phyloP scores from a whole-genome alignment of 2,888 invertebrate species.

The Spodoptera picta region DNA sequence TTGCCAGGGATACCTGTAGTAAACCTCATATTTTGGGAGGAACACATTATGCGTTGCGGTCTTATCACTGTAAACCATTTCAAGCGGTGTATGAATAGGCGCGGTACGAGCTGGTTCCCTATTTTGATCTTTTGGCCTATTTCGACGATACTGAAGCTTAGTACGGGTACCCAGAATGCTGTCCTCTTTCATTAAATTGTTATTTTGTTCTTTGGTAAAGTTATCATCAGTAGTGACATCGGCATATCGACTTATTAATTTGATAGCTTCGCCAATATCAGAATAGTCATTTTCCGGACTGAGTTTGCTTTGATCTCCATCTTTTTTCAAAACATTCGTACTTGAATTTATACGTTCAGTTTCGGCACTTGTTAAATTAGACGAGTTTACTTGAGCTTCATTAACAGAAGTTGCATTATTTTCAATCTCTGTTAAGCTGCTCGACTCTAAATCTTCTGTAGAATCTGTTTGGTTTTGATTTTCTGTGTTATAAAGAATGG shows the following conservation, averaged over 20 bases:
- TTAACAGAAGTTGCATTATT: slow-evolving; percentile 52
- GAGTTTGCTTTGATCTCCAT: slow-evolving; percentile 76
- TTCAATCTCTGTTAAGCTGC: slow-evolving; percentile 46
- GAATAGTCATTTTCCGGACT: slow-evolving; percentile 85
- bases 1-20: slow-evolving; percentile 82
- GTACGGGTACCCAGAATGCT: slow-evolving; percentile 82
- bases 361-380: slow-evolving; percentile 24
- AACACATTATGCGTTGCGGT: slow-evolving; percentile 52
- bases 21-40: slow-evolving; percentile 70
- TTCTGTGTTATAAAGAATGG: slow-evolving; percentile 72
- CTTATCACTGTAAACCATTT: slow-evolving; percentile 54
- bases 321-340: slow-evolving; percentile 67
- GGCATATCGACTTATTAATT: slow-evolving; percentile 84
- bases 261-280: slow-evolving; percentile 85
- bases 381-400: slow-evolving; percentile 35
- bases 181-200: slow-evolving; percentile 73
- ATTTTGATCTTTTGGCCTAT: slow-evolving; percentile 73
- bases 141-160: slow-evolving; percentile 81
- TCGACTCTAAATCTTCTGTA: slow-evolving; percentile 48
- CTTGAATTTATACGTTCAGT: slow-evolving; percentile 53
- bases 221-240: slow-evolving; percentile 86
- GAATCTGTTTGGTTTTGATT: slow-evolving; percentile 60
- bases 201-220: slow-evolving; percentile 80
- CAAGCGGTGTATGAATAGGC: slow-evolving; percentile 52
- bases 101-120: slow-evolving; percentile 52